These are phyloP conservation scores for Oryzaephilus surinamensis DNA, from an alignment of 1,140 invertebrate genomes.

Conservation along the genomic window DNA sequence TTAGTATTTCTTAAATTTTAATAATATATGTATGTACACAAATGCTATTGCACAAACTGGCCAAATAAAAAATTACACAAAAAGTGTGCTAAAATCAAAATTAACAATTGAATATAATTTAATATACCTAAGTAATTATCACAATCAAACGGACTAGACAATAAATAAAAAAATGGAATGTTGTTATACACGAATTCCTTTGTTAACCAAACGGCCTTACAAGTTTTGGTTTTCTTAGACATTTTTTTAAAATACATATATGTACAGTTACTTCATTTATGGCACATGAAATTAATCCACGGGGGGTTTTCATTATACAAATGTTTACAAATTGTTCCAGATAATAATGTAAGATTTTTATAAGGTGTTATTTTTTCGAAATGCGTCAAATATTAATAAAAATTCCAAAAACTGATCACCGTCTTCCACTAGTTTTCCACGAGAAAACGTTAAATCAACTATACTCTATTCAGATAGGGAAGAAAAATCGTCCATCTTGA, in stretches of 20 bases:
- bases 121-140: slow-evolving; percentile 3
- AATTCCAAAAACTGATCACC: no score
- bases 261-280: slow-evolving; percentile 4
- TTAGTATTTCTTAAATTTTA: no score
- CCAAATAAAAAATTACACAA: slow-evolving; percentile 13
- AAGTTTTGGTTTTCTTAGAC: slow-evolving; percentile 6
- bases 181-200: not conserved
- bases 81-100: slow-evolving; percentile 5
- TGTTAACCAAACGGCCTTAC: slow-evolving; percentile 2
- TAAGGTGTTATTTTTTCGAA: no score
- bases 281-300: slow-evolving; percentile 10
- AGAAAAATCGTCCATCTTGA: no score
- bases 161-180: slow-evolving; percentile 6
- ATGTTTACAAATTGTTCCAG: no score
- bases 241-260: slow-evolving; percentile 3
- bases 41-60: slow-evolving; percentile 13
- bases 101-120: slow-evolving; percentile 1
- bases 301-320: no score
- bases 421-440: no score
- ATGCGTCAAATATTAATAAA: no score
- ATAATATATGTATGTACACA: no score
- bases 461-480: no score
- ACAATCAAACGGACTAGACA: slow-evolving; percentile 8
- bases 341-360: no score
- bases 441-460: no score